Conservation (phyloP, 2,113 vertebrate genomes). For the Mungos mungo region DNA sequence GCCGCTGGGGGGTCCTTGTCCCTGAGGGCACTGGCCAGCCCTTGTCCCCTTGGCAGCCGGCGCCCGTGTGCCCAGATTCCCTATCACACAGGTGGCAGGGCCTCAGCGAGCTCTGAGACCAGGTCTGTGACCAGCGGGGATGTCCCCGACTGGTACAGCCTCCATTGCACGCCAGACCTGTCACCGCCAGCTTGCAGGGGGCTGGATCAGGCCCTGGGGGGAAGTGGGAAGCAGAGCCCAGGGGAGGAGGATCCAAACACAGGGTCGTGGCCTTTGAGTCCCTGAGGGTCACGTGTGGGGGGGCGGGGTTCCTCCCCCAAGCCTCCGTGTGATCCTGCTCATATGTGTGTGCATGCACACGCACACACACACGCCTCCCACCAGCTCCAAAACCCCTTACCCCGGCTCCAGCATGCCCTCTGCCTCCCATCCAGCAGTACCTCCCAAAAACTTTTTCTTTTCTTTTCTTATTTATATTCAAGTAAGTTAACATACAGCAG, state of each 20-base stretch:
- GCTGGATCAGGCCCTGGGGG: not conserved
- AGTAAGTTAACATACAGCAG: no score
- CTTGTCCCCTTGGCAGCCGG: not conserved
- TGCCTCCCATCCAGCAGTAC: not conserved
- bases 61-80: not conserved
- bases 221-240: no score
- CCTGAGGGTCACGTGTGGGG: accelerated
- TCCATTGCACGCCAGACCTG: not conserved
- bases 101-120: not conserved
- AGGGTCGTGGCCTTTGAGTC: not conserved
- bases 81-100: not conserved
- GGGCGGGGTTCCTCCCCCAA: not conserved
- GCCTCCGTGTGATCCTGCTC: not conserved
- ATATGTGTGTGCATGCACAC: no score
- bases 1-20: not conserved
- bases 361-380: not conserved
- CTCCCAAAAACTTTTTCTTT: not conserved
- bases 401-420: accelerated
- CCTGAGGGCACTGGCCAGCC: not conserved
- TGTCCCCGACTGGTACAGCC: accelerated
- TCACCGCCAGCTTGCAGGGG: not conserved
- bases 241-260: not conserved
- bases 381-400: not conserved
- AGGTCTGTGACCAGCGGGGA: not conserved
- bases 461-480: no score